Conservation (phyloP, 2,888 invertebrate species). For the Drosophila anomalata region DNA sequence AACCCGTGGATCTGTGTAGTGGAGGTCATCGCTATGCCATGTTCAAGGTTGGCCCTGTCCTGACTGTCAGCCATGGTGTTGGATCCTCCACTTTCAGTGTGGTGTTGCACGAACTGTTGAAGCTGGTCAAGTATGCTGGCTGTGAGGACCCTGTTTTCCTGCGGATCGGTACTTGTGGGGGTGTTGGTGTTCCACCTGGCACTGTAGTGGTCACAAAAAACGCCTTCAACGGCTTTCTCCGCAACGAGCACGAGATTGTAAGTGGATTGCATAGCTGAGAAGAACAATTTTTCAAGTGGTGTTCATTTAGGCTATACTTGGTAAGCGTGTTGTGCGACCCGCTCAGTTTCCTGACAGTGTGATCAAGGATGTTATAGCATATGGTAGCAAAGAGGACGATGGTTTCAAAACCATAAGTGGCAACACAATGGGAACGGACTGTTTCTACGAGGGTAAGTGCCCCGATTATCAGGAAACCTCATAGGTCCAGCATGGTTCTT, state of each 20-base stretch:
- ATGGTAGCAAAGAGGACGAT: constrained; percentile 80
- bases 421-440: constrained; percentile 90
- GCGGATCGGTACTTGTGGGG: constrained; percentile 96
- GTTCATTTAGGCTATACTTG: constrained; percentile 89
- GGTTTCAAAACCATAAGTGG: constrained; percentile 86
- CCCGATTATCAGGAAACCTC: not conserved
- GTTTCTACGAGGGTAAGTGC: constrained; percentile 90
- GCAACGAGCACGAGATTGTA: constrained; percentile 92
- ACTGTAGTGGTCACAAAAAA: constrained; percentile 96
- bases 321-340: constrained; percentile 91
- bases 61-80: constrained; percentile 92
- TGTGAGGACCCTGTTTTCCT: constrained; percentile 94
- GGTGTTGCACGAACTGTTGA: constrained; percentile 97
- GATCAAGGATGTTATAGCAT: constrained; percentile 80
- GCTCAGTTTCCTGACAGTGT: constrained; percentile 91
- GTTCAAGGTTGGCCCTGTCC: constrained; percentile 90
- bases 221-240: constrained; percentile 93
- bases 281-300: not conserved
- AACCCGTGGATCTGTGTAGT: constrained; percentile 92
- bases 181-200: constrained; percentile 94
- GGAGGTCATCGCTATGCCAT: constrained; percentile 95
- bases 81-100: constrained; percentile 98
- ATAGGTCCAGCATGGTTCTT: not conserved
- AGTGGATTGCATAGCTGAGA: constrained; percentile 70
- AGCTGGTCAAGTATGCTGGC: constrained; percentile 96